These are phyloP conservation scores for Arvicanthis niloticus DNA, from an alignment of 2,113 vertebrate species.

Conservation along the genomic window DNA sequence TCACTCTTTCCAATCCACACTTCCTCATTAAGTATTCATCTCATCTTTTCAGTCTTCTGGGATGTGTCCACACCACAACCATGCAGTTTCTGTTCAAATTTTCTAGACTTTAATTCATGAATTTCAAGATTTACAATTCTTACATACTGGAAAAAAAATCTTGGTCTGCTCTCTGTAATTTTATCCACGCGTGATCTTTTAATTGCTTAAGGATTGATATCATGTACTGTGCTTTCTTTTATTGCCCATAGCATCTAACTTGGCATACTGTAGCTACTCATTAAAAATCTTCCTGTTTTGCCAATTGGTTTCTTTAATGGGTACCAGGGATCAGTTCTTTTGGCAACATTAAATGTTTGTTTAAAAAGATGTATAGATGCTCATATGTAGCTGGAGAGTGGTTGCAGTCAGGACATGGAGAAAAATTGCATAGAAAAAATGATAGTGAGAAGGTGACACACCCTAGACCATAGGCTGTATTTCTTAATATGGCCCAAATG, in stretches of 20 bases:
- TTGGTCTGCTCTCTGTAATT: slow-evolving; percentile 8
- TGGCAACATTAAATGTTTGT: slow-evolving; percentile 47
- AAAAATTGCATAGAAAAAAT: slow-evolving; percentile 55
- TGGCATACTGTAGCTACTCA: slow-evolving; percentile 50
- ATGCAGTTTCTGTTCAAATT: not conserved
- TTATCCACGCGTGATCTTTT: slow-evolving; percentile 46
- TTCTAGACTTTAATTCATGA: slow-evolving; percentile 41
- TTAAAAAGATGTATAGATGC: slow-evolving; percentile 1
- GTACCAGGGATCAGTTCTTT: slow-evolving; percentile 49
- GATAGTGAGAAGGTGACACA: slow-evolving; percentile 2
- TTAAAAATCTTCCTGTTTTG: slow-evolving; percentile 50
- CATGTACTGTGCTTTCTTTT: slow-evolving; percentile 55
- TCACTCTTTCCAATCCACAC: not conserved
- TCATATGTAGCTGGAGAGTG: slow-evolving; percentile 13
- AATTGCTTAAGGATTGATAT: slow-evolving; percentile 57
- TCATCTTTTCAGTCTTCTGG: not conserved
- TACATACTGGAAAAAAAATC: not conserved
- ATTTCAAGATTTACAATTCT: slow-evolving; percentile 48
- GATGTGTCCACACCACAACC: not conserved
- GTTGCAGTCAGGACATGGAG: slow-evolving; percentile 2
- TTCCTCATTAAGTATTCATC: slow-evolving; percentile 2
- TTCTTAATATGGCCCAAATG: not conserved
- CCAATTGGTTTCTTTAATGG: slow-evolving; percentile 69
- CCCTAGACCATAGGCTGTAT: not conserved
- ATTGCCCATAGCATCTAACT: slow-evolving; percentile 50